Evolutionary conservation across 2,113 vertebrate genomes (phyloP).

Genomic region (Pseudopodoces humilis): DNA sequence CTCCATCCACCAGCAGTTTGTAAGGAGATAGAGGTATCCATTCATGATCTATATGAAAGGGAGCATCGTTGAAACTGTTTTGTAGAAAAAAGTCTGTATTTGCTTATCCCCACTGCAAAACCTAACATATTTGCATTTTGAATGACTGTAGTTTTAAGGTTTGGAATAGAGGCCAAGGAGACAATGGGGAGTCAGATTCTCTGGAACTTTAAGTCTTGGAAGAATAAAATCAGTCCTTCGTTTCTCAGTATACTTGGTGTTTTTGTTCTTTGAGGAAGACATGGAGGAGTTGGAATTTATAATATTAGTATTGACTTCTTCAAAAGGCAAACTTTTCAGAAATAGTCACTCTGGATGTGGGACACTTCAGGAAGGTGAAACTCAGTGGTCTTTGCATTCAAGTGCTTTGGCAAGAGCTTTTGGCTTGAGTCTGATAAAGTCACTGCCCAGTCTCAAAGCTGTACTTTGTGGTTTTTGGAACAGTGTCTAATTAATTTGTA

Average conservation of each 20-base stretch:
- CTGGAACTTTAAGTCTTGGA: not conserved
- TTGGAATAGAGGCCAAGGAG: not conserved
- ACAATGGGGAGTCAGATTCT: not conserved
- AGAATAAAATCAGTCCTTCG: not conserved
- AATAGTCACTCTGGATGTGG: not conserved
- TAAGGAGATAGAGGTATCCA: not conserved
- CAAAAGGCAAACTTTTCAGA: not conserved
- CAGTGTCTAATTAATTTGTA: not conserved
- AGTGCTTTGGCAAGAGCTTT: not conserved
- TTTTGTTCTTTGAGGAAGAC: not conserved
- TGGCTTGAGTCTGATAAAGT: not conserved
- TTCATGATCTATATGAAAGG: not conserved
- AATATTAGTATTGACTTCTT: not conserved
- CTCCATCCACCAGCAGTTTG: not conserved
- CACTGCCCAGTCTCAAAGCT: not conserved
- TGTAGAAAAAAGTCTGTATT: not conserved
- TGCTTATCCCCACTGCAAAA: not conserved
- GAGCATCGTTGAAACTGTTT: not conserved
- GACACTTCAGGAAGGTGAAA: not conserved
- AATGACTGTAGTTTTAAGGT: not conserved
- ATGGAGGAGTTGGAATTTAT: not conserved
- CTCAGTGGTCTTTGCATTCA: not conserved
- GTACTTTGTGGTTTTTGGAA: not conserved
- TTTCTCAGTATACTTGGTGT: not conserved
- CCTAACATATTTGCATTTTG: not conserved